Evolutionary conservation across 2,888 invertebrate genomes (phyloP).

Genomic region (Tortricodes alternella): DNA sequence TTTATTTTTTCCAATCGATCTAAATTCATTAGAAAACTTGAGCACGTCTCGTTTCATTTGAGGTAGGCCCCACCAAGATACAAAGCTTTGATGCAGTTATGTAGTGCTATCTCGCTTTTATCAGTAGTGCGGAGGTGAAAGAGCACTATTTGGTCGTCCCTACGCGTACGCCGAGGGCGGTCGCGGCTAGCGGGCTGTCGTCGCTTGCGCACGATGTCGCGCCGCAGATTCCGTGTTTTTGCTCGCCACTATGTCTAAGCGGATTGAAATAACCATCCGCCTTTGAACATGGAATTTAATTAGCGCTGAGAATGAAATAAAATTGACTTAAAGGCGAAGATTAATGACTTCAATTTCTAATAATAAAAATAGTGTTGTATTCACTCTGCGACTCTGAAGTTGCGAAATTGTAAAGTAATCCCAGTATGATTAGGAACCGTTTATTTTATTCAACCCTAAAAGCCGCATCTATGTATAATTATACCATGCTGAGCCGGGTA

Average conservation of each 20-base stretch:
- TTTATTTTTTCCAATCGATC: slow-evolving; percentile 62
- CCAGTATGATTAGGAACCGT: slow-evolving; percentile 59
- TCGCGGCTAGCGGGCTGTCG: slow-evolving; percentile 36
- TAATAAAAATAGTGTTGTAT: slow-evolving; percentile 26
- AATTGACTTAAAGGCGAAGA: slow-evolving; percentile 27
- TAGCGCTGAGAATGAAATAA: slow-evolving; percentile 55
- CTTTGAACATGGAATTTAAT: slow-evolving; percentile 61
- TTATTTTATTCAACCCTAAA: slow-evolving; percentile 69
- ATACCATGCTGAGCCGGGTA: too few species aligned
- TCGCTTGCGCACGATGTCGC: slow-evolving; percentile 59
- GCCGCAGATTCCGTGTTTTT: slow-evolving; percentile 67
- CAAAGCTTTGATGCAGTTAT: neutral
- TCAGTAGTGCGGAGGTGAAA: neutral
- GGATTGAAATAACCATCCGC: slow-evolving; percentile 70
- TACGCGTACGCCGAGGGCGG: neutral
- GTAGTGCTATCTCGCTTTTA: neutral
- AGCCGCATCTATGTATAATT: too few species aligned
- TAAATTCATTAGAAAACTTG: slow-evolving; percentile 69
- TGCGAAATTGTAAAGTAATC: slow-evolving; percentile 41
- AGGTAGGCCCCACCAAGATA: slow-evolving; percentile 1
- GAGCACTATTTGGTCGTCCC: slow-evolving; percentile 25
- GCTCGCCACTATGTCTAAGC: slow-evolving; percentile 69
- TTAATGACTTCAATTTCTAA: slow-evolving; percentile 23
- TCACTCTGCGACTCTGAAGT: slow-evolving; percentile 38
- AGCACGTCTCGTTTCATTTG: slow-evolving; percentile 43